Percentiles rank a stretch among this genome's conserved stretches.
phyloP scores from a whole-genome alignment of 2,888 invertebrate species.

The Drosophila neoperkinsi region DNA sequence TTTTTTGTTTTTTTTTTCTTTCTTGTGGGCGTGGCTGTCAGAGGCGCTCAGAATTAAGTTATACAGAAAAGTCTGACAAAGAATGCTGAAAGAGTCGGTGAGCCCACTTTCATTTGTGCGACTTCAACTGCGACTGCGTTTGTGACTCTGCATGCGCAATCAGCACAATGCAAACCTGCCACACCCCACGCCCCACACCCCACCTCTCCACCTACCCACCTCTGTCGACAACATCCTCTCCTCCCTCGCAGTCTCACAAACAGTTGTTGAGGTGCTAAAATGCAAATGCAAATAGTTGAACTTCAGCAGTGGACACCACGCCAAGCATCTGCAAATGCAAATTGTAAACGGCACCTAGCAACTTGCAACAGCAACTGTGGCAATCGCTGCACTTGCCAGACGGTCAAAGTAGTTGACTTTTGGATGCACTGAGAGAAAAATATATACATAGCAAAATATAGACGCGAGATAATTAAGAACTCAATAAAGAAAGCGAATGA shows the following conservation, averaged over 20 bases:
- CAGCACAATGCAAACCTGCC: conserved; percentile 71
- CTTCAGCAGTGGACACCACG: conserved; percentile 44
- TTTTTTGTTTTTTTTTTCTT: conserved; percentile 20
- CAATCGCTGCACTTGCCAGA: conserved; percentile 32
- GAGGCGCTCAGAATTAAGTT: conserved; percentile 72
- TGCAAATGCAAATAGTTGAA: conserved; percentile 77
- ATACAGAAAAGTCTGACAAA: conserved; percentile 57
- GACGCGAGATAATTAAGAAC: not conserved
- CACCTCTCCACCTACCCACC: not conserved
- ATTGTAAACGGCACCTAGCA: conserved; percentile 9
- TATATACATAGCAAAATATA: not conserved
- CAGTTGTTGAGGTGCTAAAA: conserved; percentile 72
- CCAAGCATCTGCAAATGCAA: conserved; percentile 33
- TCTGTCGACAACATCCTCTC: not conserved
- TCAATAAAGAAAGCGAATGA: not conserved
- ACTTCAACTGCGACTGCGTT: conserved; percentile 41
- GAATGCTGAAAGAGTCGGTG: conserved; percentile 44
- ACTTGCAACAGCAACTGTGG: conserved; percentile 44
- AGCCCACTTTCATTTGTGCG: conserved; percentile 56
- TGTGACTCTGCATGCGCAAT: conserved; percentile 80
- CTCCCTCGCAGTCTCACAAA: conserved; percentile 17
- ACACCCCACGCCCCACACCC: not conserved
- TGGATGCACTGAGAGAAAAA: conserved; percentile 19
- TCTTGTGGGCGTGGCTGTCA: conserved; percentile 66
- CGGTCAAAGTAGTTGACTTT: conserved; percentile 67